Conservation (phyloP, 2,113 vertebrate species). For the Etia nguti region DNA sequence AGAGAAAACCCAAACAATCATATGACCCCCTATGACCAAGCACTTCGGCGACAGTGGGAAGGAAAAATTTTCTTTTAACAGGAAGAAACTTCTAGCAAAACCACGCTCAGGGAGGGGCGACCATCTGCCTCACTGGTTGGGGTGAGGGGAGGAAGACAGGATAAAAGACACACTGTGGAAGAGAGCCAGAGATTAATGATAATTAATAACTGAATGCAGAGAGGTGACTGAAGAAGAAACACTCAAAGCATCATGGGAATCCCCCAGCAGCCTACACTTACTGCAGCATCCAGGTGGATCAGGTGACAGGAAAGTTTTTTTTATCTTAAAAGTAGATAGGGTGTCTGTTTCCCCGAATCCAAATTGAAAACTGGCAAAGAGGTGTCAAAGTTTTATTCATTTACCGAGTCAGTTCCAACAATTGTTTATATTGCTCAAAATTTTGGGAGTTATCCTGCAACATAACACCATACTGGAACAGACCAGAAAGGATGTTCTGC, state of each 20-base stretch:
- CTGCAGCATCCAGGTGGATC: neutral
- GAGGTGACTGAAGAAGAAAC: no score
- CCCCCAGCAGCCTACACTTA: neutral
- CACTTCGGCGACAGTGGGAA: neutral
- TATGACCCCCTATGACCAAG: neutral
- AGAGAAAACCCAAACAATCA: neutral
- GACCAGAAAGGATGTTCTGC: neutral
- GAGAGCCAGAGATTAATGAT: no score
- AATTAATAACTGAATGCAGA: no score
- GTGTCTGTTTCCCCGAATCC: neutral
- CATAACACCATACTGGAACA: neutral
- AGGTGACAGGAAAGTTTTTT: neutral
- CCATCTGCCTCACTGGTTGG: neutral
- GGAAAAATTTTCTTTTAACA: neutral
- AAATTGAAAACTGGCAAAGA: neutral
- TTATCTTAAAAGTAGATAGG: neutral
- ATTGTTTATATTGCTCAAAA: neutral
- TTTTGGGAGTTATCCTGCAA: neutral
- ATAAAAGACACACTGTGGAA: neutral
- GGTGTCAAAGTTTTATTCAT: neutral
- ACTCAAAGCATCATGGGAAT: no score
- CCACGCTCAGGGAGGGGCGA: neutral
- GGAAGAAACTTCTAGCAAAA: neutral
- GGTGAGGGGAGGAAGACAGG: neutral
- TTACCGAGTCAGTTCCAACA: neutral